Evolutionary conservation across 92 coral and sea anemone genomes (phyloP).

Genomic region (Umimayanthus chanpuru): DNA sequence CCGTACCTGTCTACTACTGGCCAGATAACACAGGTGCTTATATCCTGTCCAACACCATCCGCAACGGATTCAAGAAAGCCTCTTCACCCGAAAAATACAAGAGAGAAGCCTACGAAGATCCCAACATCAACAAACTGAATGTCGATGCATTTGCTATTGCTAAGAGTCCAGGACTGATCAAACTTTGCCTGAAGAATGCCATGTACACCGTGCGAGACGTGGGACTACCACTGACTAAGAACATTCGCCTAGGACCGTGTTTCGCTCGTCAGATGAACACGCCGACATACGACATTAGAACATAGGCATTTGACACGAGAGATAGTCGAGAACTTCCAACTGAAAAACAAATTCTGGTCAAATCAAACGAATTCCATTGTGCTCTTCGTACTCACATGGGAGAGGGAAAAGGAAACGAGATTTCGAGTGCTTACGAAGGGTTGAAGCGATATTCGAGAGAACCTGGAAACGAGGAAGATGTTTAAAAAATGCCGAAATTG

Average conservation of each 20-base stretch:
- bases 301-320: constrained; percentile 17
- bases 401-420: constrained; percentile 6
- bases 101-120: constrained; percentile 4
- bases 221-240: neutral
- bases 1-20: constrained; percentile 9
- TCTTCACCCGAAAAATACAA: neutral
- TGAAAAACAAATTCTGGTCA: constrained; percentile 1
- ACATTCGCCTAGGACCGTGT: constrained; percentile 1
- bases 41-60: constrained; percentile 1
- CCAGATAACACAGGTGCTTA: constrained; percentile 8
- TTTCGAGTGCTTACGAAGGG: constrained; percentile 19
- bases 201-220: constrained; percentile 6
- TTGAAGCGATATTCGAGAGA: constrained; percentile 19
- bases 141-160: neutral
- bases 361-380: neutral
- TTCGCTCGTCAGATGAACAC: constrained; percentile 1
- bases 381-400: constrained; percentile 12
- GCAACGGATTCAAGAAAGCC: neutral
- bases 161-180: neutral
- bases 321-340: neutral
- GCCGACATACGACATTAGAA: constrained; percentile 6
- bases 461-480: constrained; percentile 17
- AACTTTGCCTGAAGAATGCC: neutral
- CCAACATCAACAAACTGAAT: neutral
- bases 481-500: neutral